Evolutionary conservation across 2,888 invertebrate species (phyloP).

Genomic region (Pammene aurita): DNA sequence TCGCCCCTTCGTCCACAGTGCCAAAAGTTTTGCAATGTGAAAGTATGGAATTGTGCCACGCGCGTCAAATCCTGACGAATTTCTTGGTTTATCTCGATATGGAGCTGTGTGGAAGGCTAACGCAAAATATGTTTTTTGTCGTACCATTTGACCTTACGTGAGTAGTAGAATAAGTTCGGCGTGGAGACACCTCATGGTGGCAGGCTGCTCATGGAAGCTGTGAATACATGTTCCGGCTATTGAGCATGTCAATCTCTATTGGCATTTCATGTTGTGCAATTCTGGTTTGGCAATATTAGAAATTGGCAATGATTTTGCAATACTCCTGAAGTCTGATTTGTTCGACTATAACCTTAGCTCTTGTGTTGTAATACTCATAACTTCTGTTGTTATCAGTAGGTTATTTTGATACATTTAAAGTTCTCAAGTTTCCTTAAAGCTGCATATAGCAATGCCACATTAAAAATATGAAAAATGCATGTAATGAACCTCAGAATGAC

Average conservation of each 20-base stretch:
- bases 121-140: slow-evolving; percentile 63
- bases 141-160: slow-evolving; percentile 64
- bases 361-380: slow-evolving; percentile 1
- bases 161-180: slow-evolving; percentile 57
- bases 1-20: slow-evolving; percentile 76
- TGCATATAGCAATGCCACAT: neutral
- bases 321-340: slow-evolving; percentile 25
- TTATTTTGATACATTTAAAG: slow-evolving; percentile 4
- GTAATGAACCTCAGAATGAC: neutral
- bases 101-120: slow-evolving; percentile 54
- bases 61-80: slow-evolving; percentile 76
- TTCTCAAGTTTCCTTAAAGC: neutral
- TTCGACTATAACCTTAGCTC: slow-evolving; percentile 19
- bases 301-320: slow-evolving; percentile 30
- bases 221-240: slow-evolving; percentile 44
- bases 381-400: slow-evolving; percentile 2
- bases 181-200: slow-evolving; percentile 59
- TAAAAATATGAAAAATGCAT: neutral
- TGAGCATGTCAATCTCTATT: slow-evolving; percentile 49
- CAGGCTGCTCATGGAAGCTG: slow-evolving; percentile 47
- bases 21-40: slow-evolving; percentile 84
- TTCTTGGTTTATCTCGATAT: slow-evolving; percentile 55
- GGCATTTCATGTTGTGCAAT: slow-evolving; percentile 56
- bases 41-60: slow-evolving; percentile 82
- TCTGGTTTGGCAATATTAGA: slow-evolving; percentile 28